Conservation (phyloP, 2,113 vertebrate species). For the Dunckerocampus dactyliophorus region DNA sequence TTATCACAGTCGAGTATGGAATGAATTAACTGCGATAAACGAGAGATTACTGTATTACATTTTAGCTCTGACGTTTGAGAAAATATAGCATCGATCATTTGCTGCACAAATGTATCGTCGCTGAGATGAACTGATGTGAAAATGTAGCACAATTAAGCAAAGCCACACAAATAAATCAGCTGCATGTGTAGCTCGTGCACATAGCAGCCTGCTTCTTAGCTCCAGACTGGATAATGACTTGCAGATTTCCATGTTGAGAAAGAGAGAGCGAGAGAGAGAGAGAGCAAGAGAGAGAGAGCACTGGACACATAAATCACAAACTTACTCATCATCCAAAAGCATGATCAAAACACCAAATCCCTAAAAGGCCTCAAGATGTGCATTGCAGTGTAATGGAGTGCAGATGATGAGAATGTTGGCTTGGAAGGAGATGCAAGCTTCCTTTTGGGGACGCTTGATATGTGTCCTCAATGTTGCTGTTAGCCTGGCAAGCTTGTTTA, state of each 20-base stretch:
- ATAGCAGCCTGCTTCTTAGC: slow-evolving; percentile 27
- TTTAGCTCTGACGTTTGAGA: too few species aligned
- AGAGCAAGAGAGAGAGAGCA: slow-evolving; percentile 11
- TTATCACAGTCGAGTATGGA: too few species aligned
- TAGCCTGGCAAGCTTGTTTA: slow-evolving; percentile 5
- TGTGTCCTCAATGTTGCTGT: slow-evolving; percentile 43
- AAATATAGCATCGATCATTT: not conserved
- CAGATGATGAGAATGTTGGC: slow-evolving; percentile 34
- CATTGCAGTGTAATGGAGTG: slow-evolving; percentile 13
- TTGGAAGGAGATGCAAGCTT: slow-evolving; percentile 16
- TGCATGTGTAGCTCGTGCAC: slow-evolving; percentile 12
- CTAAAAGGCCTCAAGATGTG: not conserved
- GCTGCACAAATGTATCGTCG: not conserved
- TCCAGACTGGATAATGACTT: slow-evolving; percentile 47
- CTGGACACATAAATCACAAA: slow-evolving; percentile 1
- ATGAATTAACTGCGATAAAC: too few species aligned
- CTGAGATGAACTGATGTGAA: not conserved
- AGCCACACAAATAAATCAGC: not conserved
- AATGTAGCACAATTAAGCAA: not conserved
- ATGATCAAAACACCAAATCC: slow-evolving; percentile 32
- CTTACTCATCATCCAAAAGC: slow-evolving; percentile 22
- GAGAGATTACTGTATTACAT: too few species aligned
- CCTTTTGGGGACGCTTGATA: slow-evolving; percentile 13
- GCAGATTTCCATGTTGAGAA: slow-evolving; percentile 34
- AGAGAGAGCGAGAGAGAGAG: slow-evolving; percentile 11